Evolutionary conservation across 2,113 vertebrate species (phyloP), one percentile per base, ranked within the genome.

Genomic region (Epinephelus fuscoguttatus): DNA sequence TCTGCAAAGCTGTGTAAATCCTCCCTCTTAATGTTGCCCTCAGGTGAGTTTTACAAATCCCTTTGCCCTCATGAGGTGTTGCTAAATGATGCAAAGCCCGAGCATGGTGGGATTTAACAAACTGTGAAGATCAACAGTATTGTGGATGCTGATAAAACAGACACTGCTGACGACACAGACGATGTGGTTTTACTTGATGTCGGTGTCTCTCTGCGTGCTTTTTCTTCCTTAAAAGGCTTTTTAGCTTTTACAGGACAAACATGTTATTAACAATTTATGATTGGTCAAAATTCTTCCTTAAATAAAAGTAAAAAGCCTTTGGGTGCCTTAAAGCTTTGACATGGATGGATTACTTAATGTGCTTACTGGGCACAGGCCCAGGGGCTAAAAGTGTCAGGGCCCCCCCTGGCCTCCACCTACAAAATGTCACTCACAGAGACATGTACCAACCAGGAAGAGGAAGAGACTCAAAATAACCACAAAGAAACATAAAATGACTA

Each of bases 51-150:
- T 52, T 12, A 55, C 23, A 64, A 66, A 75, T 61, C 53, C 53
- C 21, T 53, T 55, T n/a, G 23, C 30, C 40, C 57, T 57, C 17
- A 49, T 70, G 30, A 77, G 64, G 15, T 56, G 21, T 10, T 19
- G 42, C 17, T 59, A 60, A 77, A 78, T 56, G 70, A 55, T 55
- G 82, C 69, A 74, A 57, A 63, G 13, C 40, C 13, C n/a, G 55
- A 19, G 13, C 75, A 33, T 6, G 4, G 25, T 72, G 63, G 59
- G 7, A 64, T n/a, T 27, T 53, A 59, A 77, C 47, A 61, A n/a
- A 53, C 23, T 66, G 78, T 71, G 60, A 80, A 45, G 37, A 69
- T 25, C n/a, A 81, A 25, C 30, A 59, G 40, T 47, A 45, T 61
- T 1, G 1, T 82, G 40, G 37, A n/a, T 37, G 45, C 17, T 86